These are phyloP conservation scores for Genyomyrus donnyi DNA, from an alignment of 2,113 vertebrate genomes.

Conservation along the genomic window DNA sequence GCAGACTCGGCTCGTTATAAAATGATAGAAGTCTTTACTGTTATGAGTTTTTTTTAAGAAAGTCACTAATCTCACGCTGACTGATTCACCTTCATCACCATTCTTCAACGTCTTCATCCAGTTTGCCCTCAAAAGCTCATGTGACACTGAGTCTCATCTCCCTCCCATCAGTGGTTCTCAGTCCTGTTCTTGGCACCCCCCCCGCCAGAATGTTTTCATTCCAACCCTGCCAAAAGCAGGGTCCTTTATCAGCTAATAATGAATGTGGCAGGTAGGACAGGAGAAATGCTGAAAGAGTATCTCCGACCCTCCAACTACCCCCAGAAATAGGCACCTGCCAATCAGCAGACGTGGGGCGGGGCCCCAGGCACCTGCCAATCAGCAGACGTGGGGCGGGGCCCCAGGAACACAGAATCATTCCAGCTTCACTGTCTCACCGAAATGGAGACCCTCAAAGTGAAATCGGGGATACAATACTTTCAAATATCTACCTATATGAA, in stretches of 20 bases:
- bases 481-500: not conserved
- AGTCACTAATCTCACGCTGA: not conserved
- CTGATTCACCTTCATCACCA: conserved; percentile 14
- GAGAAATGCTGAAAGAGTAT: not conserved
- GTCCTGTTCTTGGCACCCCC: not conserved
- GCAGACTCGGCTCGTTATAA: not conserved
- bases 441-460: not conserved
- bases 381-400: not conserved
- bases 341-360: not conserved
- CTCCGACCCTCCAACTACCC: not conserved
- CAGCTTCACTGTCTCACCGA: not conserved
- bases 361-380: not conserved
- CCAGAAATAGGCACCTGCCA: not conserved
- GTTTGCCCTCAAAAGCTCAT: not conserved
- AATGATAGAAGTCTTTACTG: not conserved
- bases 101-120: conserved; percentile 5
- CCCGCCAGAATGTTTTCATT: not conserved
- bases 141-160: not conserved
- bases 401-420: not conserved
- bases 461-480: not conserved
- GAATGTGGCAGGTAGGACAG: not conserved
- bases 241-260: not conserved
- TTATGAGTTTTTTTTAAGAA: not conserved
- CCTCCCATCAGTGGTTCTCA: conserved; percentile 14
- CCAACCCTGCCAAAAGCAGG: not conserved